Percentiles rank a stretch among this genome's conserved stretches.
Conservation (phyloP, 2,888 invertebrate genomes). For the Pyrochroa serraticornis region DNA sequence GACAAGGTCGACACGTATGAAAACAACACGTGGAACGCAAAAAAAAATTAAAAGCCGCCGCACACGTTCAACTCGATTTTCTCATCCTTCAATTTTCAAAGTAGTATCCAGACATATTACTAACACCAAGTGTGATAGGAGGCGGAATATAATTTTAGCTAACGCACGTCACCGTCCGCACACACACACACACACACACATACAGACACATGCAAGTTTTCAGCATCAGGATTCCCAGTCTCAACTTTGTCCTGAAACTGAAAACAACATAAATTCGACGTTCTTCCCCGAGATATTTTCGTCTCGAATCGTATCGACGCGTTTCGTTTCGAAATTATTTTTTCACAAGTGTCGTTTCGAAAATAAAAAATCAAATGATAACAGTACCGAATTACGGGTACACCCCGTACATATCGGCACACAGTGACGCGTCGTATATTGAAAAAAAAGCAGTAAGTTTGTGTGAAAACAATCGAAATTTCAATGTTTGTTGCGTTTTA, state of each 20-base stretch:
- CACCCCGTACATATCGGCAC: slow-evolving; percentile 43
- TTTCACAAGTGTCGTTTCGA: too few relatives aligned
- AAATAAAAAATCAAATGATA: slow-evolving; percentile 25
- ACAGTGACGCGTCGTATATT: slow-evolving; percentile 69
- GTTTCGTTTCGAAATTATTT: too few relatives aligned
- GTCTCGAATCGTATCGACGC: too few relatives aligned
- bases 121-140: too few relatives aligned
- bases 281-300: background rate
- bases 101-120: too few relatives aligned
- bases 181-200: background rate
- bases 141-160: too few relatives aligned
- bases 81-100: too few relatives aligned
- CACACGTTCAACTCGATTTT: too few relatives aligned
- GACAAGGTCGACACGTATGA: too few relatives aligned
- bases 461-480: background rate
- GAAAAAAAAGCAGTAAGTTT: slow-evolving; percentile 48
- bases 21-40: too few relatives aligned
- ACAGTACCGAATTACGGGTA: slow-evolving; percentile 36
- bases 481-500: background rate
- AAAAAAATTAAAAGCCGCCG: too few relatives aligned
- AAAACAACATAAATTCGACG: slow-evolving; percentile 4
- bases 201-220: slow-evolving; percentile 1
- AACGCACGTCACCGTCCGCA: too few relatives aligned
- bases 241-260: slow-evolving; percentile 15
- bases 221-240: slow-evolving; percentile 13